Evolutionary conservation across 2,797 vertebrate genomes (phyloP).

Genomic region (Hafferia zeledoni): DNA sequence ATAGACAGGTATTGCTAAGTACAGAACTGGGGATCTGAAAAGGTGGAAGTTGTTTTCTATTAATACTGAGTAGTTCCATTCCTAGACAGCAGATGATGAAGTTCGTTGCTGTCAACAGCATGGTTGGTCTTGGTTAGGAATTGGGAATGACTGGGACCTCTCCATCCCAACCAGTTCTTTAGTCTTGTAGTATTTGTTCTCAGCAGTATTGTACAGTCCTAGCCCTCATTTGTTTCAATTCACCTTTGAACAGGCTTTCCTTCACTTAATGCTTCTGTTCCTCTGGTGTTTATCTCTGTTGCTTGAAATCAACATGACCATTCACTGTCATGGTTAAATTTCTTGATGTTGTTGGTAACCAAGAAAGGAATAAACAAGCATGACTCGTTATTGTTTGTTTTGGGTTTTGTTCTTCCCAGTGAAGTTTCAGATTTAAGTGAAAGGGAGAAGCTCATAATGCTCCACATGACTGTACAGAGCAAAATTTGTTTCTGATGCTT

Average conservation of each 20-base stretch:
- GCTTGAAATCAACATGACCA: not conserved
- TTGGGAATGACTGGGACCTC: not conserved
- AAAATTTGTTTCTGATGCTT: not conserved
- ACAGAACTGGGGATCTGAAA: not conserved
- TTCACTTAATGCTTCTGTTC: not conserved
- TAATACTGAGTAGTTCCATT: not conserved
- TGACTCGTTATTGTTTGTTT: not conserved
- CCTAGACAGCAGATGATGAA: not conserved
- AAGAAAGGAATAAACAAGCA: not conserved
- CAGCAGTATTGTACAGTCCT: not conserved
- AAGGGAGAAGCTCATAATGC: not conserved
- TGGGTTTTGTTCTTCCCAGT: not conserved
- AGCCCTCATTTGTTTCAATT: not conserved
- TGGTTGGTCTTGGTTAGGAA: not conserved
- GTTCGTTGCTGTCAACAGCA: not conserved
- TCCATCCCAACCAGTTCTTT: not conserved
- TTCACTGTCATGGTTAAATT: not conserved
- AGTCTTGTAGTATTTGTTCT: not conserved
- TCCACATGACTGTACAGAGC: not conserved
- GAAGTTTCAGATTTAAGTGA: not conserved
- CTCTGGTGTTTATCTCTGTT: not conserved
- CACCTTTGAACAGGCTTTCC: not conserved
- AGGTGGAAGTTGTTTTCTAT: not conserved
- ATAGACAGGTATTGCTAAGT: not conserved
- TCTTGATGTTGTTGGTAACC: not conserved